These are phyloP conservation scores for Rotaria sp. DNA, from an alignment of 2,888 invertebrate genomes.

Conservation along the genomic window DNA sequence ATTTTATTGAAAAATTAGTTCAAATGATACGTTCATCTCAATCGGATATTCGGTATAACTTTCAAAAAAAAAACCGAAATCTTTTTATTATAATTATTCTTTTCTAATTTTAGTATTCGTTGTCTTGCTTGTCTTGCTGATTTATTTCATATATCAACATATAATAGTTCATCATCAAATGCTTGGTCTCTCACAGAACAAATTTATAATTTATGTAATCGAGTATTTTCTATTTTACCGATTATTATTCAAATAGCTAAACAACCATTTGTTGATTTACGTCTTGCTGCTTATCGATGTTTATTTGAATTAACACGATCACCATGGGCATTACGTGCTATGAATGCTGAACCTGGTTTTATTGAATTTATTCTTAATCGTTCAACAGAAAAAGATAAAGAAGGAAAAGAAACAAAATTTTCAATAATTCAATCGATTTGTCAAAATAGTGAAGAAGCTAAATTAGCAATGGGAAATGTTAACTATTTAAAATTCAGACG, in stretches of 20 bases:
- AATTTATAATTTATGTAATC: conserved; percentile 16
- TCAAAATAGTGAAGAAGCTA: conserved; percentile 48
- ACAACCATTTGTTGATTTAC: conserved; percentile 28
- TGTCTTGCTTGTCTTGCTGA: background rate
- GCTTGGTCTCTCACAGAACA: background rate
- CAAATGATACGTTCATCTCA: conserved; percentile 27
- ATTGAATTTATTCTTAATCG: conserved; percentile 74
- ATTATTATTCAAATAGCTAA: background rate
- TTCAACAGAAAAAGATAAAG: conserved; percentile 65
- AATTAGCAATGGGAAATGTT: conserved; percentile 59
- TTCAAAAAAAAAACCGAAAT: background rate
- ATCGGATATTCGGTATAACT: background rate
- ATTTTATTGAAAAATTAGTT: conserved; percentile 18
- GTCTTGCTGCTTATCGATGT: background rate
- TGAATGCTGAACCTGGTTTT: conserved; percentile 64
- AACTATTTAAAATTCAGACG: conserved; percentile 63
- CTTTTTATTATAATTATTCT: background rate
- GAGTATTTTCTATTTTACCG: background rate
- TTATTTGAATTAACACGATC: conserved; percentile 2
- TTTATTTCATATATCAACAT: background rate
- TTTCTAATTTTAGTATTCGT: background rate
- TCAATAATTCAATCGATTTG: conserved; percentile 64
- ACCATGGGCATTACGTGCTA: background rate
- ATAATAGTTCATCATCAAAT: background rate
- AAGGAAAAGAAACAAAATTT: conserved; percentile 69